Evolutionary conservation across 2,888 invertebrate genomes (phyloP), one percentile per base, ranked within the genome.

Genomic region (Cerceris ruficornis): DNA sequence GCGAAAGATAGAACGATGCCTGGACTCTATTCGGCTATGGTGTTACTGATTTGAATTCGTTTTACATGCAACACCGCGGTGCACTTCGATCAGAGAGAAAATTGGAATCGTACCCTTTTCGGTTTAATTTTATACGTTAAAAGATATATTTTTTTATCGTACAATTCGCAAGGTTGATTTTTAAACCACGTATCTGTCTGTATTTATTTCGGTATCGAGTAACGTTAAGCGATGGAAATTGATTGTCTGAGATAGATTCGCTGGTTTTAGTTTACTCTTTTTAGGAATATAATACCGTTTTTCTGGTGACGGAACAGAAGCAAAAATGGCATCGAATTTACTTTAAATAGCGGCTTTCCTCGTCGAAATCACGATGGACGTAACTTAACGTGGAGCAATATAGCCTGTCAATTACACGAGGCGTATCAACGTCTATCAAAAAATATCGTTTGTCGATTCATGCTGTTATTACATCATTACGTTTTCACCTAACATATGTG

Each of bases 21-120:
- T 57, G 66, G 41, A 70, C 52, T 49, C 57, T 69, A 57, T 42
- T 41, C 62, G 41, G 39, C n/a, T 11, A 60, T 66, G 55, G 42
- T 67, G 62, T 77, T 77, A 77, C 62, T 77, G 77, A 77, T 77
- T 77, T 77, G 70, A 77, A 77, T 77, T 77, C 62, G 62, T 71
- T 64, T 67, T n/a, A 62, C 8, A 52, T 42, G 39, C 9, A 50
- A n/a, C n/a, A 50, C 11, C 11, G 46, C 11, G 6, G n/a, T 50
- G 50, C n/a, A 2, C n/a, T n/a, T 11, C 50, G 50, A 7, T 50
- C 28, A 55, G 13, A 8, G 28, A 17, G 14, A 61, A 65, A 65
- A 62, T 68, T 69, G 55, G 43, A 6, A 9, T 0, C 15, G 9
- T 7, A 17, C 49, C 28, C 15, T 28, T 64, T 28, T 28, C 17